Conservation (phyloP, 2,888 invertebrate species). For the Lydus trimaculatus region DNA sequence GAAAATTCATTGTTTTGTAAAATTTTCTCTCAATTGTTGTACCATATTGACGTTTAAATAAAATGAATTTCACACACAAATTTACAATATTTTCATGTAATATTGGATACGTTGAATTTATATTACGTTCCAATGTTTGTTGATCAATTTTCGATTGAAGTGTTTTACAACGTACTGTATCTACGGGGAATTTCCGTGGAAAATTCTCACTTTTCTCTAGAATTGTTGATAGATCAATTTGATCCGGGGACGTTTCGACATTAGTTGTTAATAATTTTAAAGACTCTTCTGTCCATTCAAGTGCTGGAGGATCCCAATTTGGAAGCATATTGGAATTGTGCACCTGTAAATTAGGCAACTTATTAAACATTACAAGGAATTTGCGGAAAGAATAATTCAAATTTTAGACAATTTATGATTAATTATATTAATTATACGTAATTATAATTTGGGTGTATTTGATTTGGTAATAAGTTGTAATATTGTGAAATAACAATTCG, state of each 20-base stretch:
- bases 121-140: constrained; percentile 55
- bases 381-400: no score
- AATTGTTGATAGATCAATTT: constrained; percentile 32
- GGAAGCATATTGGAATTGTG: constrained; percentile 17
- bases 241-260: neutral
- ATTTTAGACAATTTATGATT: no score
- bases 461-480: no score
- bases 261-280: constrained; percentile 2
- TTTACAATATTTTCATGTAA: constrained; percentile 72
- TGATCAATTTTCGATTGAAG: constrained; percentile 36
- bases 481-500: no score
- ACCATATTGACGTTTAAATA: constrained; percentile 64
- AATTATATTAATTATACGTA: no score
- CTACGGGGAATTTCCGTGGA: constrained; percentile 57
- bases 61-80: constrained; percentile 70
- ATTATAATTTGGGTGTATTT: no score
- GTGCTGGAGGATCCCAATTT: constrained; percentile 35
- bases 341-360: constrained; percentile 1
- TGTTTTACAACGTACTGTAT: constrained; percentile 50
- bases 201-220: constrained; percentile 56
- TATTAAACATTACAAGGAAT: neutral
- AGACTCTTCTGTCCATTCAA: constrained; percentile 36
- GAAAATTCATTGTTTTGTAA: constrained; percentile 57
- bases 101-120: constrained; percentile 71
- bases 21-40: constrained; percentile 42